Base-by-base conservation (phyloP, 2,888 invertebrate species). In the Thelaira solivaga region DNA sequence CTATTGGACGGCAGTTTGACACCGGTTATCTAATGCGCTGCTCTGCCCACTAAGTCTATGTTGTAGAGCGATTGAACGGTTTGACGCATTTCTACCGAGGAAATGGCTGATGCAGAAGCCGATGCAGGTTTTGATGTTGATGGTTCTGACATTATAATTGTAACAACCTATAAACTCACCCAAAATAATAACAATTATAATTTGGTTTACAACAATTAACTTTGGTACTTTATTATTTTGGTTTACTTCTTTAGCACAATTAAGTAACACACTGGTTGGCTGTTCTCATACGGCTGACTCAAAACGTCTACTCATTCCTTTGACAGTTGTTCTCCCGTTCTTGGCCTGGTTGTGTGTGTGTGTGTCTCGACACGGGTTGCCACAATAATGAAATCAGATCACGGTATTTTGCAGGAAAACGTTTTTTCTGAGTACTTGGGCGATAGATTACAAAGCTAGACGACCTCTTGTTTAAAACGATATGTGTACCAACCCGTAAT, bases 341-440 rank as follows among this genome's bases (percentile, higher is more conserved):
- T n/a, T 36, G n/a, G n/a, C 13, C 13, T 36, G 36, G 36, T 36
- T 36, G 36, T 36, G n/a, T 36, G 31, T 31, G 36, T 26, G 13
- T 41, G 41, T 41, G 41, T 41, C 18, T 41, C 41, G 41, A 41
- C 41, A 41, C 41, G 41, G 41, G 16, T 41, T 18, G 41, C 18
- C 41, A 18, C 41, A 41, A 10, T 41, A 41, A 41, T 41, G 16
- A 41, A 41, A 20, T 43, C 43, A 43, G 43, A 43, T 43, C 43
- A 43, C 43, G 43, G 43, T 43, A 43, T 43, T 43, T 43, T 43
- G 43, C 43, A 18, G 18, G 43, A 43, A 43, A 43, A 43, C 20
- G 43, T 43, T n/a, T n/a, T n/a, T n/a, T n/a, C n/a, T n/a, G n/a
- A n/a, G n/a, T n/a, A n/a, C n/a, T n/a, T n/a, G n/a, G n/a, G n/a